Conservation (phyloP, 1,140 invertebrate species). For the Pissodes strobi region DNA sequence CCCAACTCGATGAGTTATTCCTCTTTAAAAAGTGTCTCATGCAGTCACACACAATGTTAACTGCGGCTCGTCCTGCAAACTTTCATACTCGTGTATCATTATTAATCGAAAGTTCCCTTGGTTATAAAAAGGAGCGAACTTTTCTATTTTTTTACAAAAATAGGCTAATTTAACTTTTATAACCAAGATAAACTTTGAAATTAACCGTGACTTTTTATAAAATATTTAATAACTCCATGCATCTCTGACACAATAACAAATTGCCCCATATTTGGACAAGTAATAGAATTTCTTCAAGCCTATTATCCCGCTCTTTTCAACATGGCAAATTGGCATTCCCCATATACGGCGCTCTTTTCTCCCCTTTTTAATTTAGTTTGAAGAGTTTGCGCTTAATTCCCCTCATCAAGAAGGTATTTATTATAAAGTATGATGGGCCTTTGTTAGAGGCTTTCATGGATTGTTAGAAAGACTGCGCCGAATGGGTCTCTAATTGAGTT, state of each 20-base stretch:
- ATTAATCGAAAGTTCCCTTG: too few species aligned
- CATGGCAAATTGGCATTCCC: slow-evolving; percentile 26
- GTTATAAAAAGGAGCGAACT: too few species aligned
- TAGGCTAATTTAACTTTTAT: too few species aligned
- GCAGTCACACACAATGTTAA: too few species aligned
- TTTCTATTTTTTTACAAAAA: too few species aligned
- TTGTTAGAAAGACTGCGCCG: neutral
- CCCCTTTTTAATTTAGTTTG: slow-evolving; percentile 32
- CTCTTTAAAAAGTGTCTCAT: too few species aligned
- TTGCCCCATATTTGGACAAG: slow-evolving; percentile 13
- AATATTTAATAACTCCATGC: too few species aligned
- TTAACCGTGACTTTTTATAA: too few species aligned
- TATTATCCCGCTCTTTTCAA: slow-evolving; percentile 19
- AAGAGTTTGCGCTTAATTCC: slow-evolving; percentile 28
- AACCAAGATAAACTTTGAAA: too few species aligned
- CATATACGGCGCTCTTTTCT: slow-evolving; percentile 9
- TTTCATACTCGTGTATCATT: too few species aligned
- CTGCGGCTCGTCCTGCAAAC: too few species aligned
- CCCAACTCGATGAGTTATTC: too few species aligned
- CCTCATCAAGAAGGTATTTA: slow-evolving; percentile 21
- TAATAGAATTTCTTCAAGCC: slow-evolving; percentile 25
- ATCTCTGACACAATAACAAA: slow-evolving; percentile 5
- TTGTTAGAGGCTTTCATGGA: slow-evolving; percentile 8
- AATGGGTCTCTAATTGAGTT: slow-evolving; percentile 1
- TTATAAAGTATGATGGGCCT: slow-evolving; percentile 12